Evolutionary conservation across 2,797 vertebrate genomes (phyloP).

Genomic region (Microcaecilia unicolor): DNA sequence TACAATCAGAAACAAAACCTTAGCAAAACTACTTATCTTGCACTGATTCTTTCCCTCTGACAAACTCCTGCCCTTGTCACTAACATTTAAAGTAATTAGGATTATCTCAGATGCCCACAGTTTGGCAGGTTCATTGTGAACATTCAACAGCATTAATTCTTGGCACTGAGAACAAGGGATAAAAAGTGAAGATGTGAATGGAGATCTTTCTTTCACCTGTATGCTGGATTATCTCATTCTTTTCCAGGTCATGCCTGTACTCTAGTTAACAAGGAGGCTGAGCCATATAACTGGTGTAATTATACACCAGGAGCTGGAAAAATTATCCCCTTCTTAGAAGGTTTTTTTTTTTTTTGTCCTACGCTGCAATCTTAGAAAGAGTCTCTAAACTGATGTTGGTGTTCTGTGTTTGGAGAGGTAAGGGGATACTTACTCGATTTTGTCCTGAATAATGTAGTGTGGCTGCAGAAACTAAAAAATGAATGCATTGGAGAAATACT

Average conservation of each 20-base stretch:
- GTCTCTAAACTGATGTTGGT: no score
- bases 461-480: no score
- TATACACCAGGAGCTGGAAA: conserved; percentile 43
- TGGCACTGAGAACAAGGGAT: conserved; percentile 67
- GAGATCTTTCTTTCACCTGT: conserved; percentile 73
- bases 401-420: no score
- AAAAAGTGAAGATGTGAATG: conserved; percentile 78
- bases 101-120: conserved; percentile 69
- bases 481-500: no score
- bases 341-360: no score
- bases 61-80: conserved; percentile 61
- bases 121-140: conserved; percentile 72
- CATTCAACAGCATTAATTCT: conserved; percentile 69
- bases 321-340: conserved; percentile 55
- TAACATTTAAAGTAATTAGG: conserved; percentile 57
- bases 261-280: conserved; percentile 45
- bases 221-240: conserved; percentile 71
- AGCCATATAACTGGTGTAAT: conserved; percentile 42
- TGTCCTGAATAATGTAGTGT: no score
- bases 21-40: no score
- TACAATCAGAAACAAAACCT: no score
- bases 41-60: conserved; percentile 26
- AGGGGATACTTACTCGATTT: no score
- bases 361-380: no score
- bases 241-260: conserved; percentile 68